These are phyloP conservation scores for Tamandua tetradactyla DNA, from an alignment of 2,797 vertebrate species.

Conservation along the genomic window DNA sequence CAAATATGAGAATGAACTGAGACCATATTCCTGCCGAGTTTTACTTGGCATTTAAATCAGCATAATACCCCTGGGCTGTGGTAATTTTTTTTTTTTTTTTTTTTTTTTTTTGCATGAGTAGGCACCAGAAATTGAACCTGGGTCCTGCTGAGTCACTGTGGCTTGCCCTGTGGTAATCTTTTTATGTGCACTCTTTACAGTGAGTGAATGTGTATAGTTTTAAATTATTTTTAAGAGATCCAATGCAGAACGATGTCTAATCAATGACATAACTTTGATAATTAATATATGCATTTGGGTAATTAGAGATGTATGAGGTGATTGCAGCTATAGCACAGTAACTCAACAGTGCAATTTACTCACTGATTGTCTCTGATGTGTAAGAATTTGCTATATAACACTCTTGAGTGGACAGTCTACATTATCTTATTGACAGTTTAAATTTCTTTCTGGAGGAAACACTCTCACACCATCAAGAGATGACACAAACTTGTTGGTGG, in stretches of 20 bases:
- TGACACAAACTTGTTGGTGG: not conserved
- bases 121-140: too few species aligned
- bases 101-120: too few species aligned
- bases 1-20: not conserved
- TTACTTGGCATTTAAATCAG: not conserved
- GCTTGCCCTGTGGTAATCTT: not conserved
- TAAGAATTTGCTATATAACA: not conserved
- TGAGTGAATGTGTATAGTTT: not conserved
- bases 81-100: not conserved
- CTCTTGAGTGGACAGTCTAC: not conserved
- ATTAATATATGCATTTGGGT: not conserved
- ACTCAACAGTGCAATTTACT: not conserved
- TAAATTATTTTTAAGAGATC: not conserved
- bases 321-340: not conserved
- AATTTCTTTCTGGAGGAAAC: not conserved
- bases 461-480: not conserved
- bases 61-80: not conserved
- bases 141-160: too few species aligned
- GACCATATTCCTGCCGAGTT: not conserved
- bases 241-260: not conserved
- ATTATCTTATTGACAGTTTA: not conserved
- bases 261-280: not conserved
- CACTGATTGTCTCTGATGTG: not conserved
- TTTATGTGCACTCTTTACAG: not conserved
- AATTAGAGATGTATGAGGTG: not conserved